Base-by-base conservation (phyloP, 2,797 vertebrate species). In the Semaprochilodus insignis region DNA sequence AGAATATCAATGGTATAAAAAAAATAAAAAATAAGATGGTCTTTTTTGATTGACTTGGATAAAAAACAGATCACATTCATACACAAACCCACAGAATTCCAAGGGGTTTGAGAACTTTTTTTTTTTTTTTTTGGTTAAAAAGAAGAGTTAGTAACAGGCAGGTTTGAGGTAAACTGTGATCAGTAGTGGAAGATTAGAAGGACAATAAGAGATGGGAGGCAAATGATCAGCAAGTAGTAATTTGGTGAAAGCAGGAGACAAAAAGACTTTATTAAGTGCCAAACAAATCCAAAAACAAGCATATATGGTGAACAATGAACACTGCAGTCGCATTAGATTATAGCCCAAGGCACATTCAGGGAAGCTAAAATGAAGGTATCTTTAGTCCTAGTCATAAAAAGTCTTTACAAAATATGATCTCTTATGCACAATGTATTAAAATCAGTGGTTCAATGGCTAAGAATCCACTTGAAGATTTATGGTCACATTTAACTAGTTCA, bases 301-400 rank as follows among this genome's bases (percentile, higher is more conserved):
- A 85, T 77, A 3, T 31, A 31, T 31, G 1, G 40, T 10, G 40
- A 6, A 44, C 40, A 80, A 2, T 7, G 0, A 27, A 62, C 21
- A 15, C 74, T 34, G 51, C 74, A 86, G 85, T 59, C 60, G 23
- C 6, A 77, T 85, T 66, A 75, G 81, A 84, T 77, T 71, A 81
- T 86, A 86, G 86, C 84, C 83, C 86, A 90, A 91, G 90, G 91
- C 91, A 92, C 91, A 63, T 85, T 74, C 57, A 85, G 87, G 90
- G 75, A 84, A 63, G 89, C 70, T 77, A 87, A 86, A 73, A 84
- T 57, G 36, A 71, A 70, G 23, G 75, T 67, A 57, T 74, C 21
- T 15, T 34, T 81, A 69, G 60, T 77, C 25, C 81, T 85, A 48
- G 73, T 75, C 72, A 81, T 76, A 54, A 65, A 87, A 77, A n/a